Evolutionary conservation across 2,888 invertebrate species (phyloP).

Genomic region (Listrodromus nycthemerus): DNA sequence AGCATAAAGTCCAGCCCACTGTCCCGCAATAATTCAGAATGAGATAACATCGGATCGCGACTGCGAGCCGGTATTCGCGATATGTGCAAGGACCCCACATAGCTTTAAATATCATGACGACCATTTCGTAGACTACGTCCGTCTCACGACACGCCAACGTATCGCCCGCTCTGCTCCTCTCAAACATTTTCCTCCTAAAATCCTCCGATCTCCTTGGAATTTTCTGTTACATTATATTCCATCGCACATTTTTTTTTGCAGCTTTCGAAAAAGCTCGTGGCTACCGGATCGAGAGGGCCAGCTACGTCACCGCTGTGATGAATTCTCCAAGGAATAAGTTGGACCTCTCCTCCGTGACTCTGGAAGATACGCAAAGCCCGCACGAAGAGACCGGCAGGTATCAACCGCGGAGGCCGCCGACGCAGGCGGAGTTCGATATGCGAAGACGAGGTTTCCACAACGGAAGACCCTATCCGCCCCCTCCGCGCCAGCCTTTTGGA

Average conservation of each 20-base stretch:
- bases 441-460: conserved; percentile 73
- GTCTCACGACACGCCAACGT: conserved; percentile 47
- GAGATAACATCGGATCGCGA: conserved; percentile 68
- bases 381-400: conserved; percentile 40
- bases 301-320: conserved; percentile 84
- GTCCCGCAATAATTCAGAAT: conserved; percentile 67
- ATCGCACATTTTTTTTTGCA: conserved; percentile 80
- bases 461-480: conserved; percentile 71
- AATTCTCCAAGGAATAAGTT: conserved; percentile 32
- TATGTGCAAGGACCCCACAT: conserved; percentile 60
- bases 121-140: conserved; percentile 35
- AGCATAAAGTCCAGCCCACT: conserved; percentile 58
- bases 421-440: conserved; percentile 66
- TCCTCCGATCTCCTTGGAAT: neutral
- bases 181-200: neutral
- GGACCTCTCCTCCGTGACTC: conserved; percentile 12
- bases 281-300: conserved; percentile 88
- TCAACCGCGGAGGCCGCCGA: conserved; percentile 16
- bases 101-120: conserved; percentile 58
- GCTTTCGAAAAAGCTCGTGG: conserved; percentile 89
- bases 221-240: neutral
- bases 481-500: conserved; percentile 67
- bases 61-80: conserved; percentile 47
- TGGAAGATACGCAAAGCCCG: conserved; percentile 14
- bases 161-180: conserved; percentile 11